Conservation (phyloP, 2,888 invertebrate species). For the Pediacus dermestoides region DNA sequence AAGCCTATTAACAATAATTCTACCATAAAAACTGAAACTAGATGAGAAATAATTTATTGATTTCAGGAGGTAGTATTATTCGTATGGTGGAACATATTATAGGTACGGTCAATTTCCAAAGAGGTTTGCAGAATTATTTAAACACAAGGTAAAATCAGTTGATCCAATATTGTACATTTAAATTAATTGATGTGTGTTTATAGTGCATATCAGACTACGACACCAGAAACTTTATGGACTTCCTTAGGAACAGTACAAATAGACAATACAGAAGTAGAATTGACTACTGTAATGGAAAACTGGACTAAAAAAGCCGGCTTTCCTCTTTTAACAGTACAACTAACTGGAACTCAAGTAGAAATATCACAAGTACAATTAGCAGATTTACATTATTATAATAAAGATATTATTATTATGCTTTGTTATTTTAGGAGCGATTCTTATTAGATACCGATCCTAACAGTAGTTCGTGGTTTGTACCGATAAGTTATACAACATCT, state of each 20-base stretch:
- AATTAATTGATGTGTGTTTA: not conserved
- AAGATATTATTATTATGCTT: not conserved
- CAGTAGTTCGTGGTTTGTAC: slow-evolving; percentile 51
- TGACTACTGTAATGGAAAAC: slow-evolving; percentile 51
- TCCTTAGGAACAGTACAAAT: slow-evolving; percentile 40
- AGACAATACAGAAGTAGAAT: slow-evolving; percentile 16
- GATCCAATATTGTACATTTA: not conserved
- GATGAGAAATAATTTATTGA: not conserved
- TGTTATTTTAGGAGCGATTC: slow-evolving; percentile 26
- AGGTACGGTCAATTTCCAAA: slow-evolving; percentile 53
- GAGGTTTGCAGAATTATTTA: slow-evolving; percentile 58
- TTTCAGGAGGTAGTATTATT: slow-evolving; percentile 49
- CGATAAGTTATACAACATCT: slow-evolving; percentile 52
- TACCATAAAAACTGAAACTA: no score
- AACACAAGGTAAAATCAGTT: slow-evolving; percentile 48
- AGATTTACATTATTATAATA: not conserved
- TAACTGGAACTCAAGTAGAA: slow-evolving; percentile 18
- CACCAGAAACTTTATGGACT: slow-evolving; percentile 54
- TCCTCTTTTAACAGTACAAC: slow-evolving; percentile 55
- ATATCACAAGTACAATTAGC: slow-evolving; percentile 31
- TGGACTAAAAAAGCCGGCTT: slow-evolving; percentile 62
- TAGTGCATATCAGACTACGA: slow-evolving; percentile 38
- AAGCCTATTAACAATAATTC: no score
- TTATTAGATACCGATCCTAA: slow-evolving; percentile 13
- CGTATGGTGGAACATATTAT: slow-evolving; percentile 67